These are phyloP conservation scores for Chondrilla cf. caribensis DNA, from an alignment of 37 sponge, comb jelly and placozoan genomes.

Conservation along the genomic window DNA sequence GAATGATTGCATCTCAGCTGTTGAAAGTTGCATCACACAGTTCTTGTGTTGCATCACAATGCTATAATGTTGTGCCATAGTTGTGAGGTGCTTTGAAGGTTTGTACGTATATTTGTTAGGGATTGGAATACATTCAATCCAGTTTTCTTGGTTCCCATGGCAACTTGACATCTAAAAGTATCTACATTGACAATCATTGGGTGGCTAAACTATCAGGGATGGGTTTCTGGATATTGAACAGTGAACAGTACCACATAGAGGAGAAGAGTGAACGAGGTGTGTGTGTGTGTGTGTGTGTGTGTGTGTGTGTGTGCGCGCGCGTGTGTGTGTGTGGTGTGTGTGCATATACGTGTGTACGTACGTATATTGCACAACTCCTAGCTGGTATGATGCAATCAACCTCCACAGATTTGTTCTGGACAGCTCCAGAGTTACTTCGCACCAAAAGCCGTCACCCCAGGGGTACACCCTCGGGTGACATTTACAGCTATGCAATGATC, in stretches of 20 bases:
- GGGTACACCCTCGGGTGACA: conserved; percentile 11
- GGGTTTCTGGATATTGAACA: background rate
- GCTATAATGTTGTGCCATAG: too few species aligned
- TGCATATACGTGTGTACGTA: too few species aligned
- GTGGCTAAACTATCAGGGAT: conserved; percentile 21
- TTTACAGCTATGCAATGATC: conserved; percentile 36
- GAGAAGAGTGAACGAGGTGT: background rate
- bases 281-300: conserved; percentile 14
- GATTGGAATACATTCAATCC: background rate
- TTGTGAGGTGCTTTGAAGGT: background rate
- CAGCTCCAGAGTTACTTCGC: conserved; percentile 12
- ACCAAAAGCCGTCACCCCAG: background rate
- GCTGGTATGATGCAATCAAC: too few species aligned
- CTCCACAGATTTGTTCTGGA: background rate
- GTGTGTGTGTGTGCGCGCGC: background rate
- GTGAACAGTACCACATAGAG: background rate
- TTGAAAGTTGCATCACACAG: too few species aligned
- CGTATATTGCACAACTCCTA: too few species aligned
- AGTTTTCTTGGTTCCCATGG: conserved; percentile 11
- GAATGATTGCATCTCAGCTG: too few species aligned
- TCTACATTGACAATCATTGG: conserved; percentile 16
- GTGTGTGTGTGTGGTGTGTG: too few species aligned
- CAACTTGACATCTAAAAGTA: background rate
- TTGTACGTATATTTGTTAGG: background rate
- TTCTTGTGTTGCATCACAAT: too few species aligned